These are phyloP conservation scores for Alfaro cultratus DNA, from an alignment of 2,797 vertebrate genomes.

Conservation along the genomic window DNA sequence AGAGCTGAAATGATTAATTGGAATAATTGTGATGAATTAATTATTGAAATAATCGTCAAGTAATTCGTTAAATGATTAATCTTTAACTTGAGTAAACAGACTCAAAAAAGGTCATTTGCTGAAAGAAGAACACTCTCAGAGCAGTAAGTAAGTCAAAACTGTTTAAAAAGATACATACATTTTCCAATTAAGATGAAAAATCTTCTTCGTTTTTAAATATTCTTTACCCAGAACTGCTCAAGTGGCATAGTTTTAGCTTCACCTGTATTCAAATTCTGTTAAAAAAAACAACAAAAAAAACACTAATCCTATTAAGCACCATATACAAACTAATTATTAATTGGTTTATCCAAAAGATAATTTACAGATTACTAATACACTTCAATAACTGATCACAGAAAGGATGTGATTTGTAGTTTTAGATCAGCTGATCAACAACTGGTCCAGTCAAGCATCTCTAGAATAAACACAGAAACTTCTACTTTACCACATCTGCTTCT, in stretches of 20 bases:
- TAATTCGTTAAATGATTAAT: neutral
- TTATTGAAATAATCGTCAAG: neutral
- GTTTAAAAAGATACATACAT: no score
- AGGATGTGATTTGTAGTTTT: neutral
- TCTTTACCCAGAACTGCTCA: no score
- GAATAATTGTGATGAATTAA: neutral
- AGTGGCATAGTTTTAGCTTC: no score
- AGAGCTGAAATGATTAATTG: neutral
- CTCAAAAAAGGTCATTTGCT: no score
- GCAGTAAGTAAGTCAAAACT: no score
- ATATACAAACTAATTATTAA: no score
- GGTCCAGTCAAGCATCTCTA: neutral
- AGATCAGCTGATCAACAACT: neutral
- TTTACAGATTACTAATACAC: neutral
- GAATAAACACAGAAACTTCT: neutral
- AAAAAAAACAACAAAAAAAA: no score
- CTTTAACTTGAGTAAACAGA: neutral
- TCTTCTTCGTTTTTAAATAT: no score
- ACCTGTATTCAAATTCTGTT: no score
- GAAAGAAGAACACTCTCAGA: no score
- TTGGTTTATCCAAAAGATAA: neutral
- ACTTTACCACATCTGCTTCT: neutral
- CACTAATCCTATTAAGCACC: no score
- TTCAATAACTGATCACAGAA: neutral
- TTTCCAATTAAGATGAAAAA: no score